A percentile compares a stretch with the other conserved stretches of the same genome.
Evolutionary conservation across 2,888 invertebrate species (phyloP).

Genomic region (Anagyrus pseudococci): DNA sequence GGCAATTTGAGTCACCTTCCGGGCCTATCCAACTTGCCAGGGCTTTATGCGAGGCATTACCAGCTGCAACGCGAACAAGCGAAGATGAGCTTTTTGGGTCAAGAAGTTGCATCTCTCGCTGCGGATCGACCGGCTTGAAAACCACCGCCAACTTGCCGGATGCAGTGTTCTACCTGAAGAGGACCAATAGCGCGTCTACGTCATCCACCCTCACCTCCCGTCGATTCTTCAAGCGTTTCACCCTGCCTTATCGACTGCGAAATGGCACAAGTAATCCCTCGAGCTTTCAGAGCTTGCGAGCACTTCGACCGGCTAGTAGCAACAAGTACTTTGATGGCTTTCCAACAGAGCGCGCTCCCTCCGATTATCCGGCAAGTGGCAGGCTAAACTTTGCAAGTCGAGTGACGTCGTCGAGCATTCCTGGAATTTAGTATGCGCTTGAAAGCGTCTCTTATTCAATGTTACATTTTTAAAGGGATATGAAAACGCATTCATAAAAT

Average conservation of each 20-base stretch:
- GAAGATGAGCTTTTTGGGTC: slow-evolving; percentile 29
- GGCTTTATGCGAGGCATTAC: no score
- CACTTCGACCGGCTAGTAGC: slow-evolving; percentile 8
- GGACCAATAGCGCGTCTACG: not conserved
- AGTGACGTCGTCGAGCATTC: not conserved
- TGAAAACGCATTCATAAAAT: no score
- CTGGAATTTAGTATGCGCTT: no score
- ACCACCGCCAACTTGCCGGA: not conserved
- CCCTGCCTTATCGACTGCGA: slow-evolving; percentile 31
- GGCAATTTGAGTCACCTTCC: slow-evolving; percentile 6
- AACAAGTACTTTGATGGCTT: not conserved
- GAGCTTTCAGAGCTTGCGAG: slow-evolving; percentile 15
- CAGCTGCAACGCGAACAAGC: slow-evolving; percentile 5
- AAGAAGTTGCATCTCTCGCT: slow-evolving; percentile 20
- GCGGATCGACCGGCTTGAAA: slow-evolving; percentile 17
- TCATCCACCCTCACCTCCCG: not conserved
- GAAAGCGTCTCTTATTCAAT: no score
- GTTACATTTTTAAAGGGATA: no score
- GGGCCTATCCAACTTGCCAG: no score
- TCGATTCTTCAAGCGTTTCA: no score
- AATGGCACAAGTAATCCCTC: slow-evolving; percentile 2
- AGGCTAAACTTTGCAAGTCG: not conserved
- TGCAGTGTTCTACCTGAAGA: not conserved
- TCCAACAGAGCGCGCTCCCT: slow-evolving; percentile 14
- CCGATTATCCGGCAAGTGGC: not conserved